Evolutionary conservation across 2,797 vertebrate genomes (phyloP).

Genomic region (Botia kubotai): DNA sequence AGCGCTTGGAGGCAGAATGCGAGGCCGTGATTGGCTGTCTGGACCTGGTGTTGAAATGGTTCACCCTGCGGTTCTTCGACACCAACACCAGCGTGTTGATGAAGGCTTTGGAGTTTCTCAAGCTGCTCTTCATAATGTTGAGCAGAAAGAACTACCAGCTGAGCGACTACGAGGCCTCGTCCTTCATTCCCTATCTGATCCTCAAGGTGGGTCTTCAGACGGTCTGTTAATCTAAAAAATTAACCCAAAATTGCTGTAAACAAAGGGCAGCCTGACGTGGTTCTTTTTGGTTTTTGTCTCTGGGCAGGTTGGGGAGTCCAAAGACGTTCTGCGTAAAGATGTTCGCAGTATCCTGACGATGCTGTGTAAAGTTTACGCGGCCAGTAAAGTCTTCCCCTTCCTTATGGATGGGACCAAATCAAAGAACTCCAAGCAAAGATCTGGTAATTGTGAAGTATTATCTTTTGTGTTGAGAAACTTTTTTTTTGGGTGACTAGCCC

Average conservation of each 20-base stretch:
- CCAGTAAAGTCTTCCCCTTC: conserved; percentile 96
- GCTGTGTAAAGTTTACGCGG: conserved; percentile 94
- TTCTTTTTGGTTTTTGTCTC: background rate
- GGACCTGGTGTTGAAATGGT: conserved; percentile 96
- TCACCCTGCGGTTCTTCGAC: conserved; percentile 96
- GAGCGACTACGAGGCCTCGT: conserved; percentile 92
- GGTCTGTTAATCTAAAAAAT: too few relatives aligned
- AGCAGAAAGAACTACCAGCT: conserved; percentile 91
- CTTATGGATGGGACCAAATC: conserved; percentile 98
- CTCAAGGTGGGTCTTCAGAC: conserved; percentile 80
- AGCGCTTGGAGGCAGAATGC: conserved; percentile 92
- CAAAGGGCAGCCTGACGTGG: background rate
- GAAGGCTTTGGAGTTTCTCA: conserved; percentile 96
- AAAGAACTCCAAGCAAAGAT: conserved; percentile 97
- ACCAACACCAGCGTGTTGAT: conserved; percentile 97
- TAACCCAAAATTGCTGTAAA: too few relatives aligned
- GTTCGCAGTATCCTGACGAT: conserved; percentile 91
- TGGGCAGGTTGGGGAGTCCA: conserved; percentile 92
- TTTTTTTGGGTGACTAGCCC: too few relatives aligned
- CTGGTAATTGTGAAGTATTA: conserved; percentile 74
- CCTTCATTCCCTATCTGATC: conserved; percentile 95
- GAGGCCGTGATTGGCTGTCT: conserved; percentile 91
- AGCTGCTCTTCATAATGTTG: conserved; percentile 89
- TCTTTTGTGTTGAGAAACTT: too few relatives aligned
- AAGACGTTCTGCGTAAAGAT: conserved; percentile 95